A percentile compares a stretch with the other conserved stretches of the same genome.
These are phyloP conservation scores for Mastomys coucha DNA, from an alignment of 2,113 vertebrate genomes.

Conservation along the genomic window DNA sequence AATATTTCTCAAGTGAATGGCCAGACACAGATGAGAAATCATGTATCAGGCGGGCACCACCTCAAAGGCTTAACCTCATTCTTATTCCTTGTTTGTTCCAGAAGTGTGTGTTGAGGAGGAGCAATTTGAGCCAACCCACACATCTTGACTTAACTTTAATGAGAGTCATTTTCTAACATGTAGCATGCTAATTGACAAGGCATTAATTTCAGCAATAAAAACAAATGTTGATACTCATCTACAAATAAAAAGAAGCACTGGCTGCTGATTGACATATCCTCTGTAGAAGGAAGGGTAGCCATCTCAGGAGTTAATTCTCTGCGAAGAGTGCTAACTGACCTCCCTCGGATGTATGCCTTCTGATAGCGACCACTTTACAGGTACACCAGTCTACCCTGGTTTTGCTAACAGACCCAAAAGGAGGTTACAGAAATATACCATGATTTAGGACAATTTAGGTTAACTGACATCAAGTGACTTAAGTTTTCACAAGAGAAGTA, in stretches of 20 bases:
- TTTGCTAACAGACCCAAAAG: neutral
- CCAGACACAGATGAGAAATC: neutral
- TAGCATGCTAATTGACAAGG: slow-evolving; percentile 20
- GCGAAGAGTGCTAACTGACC: fast-evolving
- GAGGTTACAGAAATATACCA: neutral
- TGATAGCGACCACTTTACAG: neutral
- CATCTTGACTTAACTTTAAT: slow-evolving; percentile 30
- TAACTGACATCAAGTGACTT: neutral
- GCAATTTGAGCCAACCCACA: neutral
- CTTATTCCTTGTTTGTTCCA: neutral
- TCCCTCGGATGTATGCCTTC: neutral
- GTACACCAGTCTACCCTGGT: fast-evolving
- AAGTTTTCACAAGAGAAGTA: neutral
- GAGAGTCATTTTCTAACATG: slow-evolving; percentile 51
- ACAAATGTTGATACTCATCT: slow-evolving; percentile 3
- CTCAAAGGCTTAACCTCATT: neutral
- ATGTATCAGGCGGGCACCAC: neutral
- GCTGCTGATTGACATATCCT: neutral
- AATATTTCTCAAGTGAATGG: neutral
- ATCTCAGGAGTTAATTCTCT: neutral
- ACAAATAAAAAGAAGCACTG: neutral
- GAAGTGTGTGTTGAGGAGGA: neutral
- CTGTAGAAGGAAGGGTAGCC: neutral
- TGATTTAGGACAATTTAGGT: neutral
- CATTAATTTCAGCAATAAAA: slow-evolving; percentile 49